Evolutionary conservation across 2,797 vertebrate genomes (phyloP).

Genomic region (Schizopygopsis malacanthus): DNA sequence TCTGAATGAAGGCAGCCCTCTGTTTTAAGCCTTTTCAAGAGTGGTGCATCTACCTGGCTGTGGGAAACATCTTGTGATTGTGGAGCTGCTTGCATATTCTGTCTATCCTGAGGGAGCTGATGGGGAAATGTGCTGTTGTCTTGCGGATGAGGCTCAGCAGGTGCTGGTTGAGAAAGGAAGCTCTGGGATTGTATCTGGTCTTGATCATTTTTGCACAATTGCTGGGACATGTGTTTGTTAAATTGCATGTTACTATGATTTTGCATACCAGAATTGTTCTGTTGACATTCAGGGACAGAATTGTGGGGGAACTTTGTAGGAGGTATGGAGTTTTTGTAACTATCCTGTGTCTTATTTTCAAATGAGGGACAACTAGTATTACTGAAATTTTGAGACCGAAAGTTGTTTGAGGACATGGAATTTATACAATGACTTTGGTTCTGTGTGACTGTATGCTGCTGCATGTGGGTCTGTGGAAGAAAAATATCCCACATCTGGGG

Average conservation of each 20-base stretch:
- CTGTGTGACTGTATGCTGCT: conserved; percentile 72
- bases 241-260: conserved; percentile 66
- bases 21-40: conserved; percentile 52
- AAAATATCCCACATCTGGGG: conserved; percentile 78
- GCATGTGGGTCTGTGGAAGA: conserved; percentile 73
- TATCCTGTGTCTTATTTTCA: conserved; percentile 71
- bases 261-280: conserved; percentile 67
- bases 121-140: conserved; percentile 64
- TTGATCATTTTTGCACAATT: conserved; percentile 80
- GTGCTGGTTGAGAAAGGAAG: conserved; percentile 76
- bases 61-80: conserved; percentile 64
- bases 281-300: conserved; percentile 80
- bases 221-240: conserved; percentile 70
- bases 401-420: conserved; percentile 71
- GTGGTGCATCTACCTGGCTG: conserved; percentile 46
- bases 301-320: conserved; percentile 73
- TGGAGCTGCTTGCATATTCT: conserved; percentile 70
- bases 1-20: conserved; percentile 57
- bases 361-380: conserved; percentile 74
- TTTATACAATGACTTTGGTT: conserved; percentile 80
- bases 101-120: conserved; percentile 72
- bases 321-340: conserved; percentile 71
- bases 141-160: conserved; percentile 74
- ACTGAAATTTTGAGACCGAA: conserved; percentile 76
- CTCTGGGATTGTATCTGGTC: conserved; percentile 80